Percentiles rank a stretch among this genome's conserved stretches.
phyloP scores from a whole-genome alignment of 2,113 vertebrate species.

The Lichenostomus cassidix region DNA sequence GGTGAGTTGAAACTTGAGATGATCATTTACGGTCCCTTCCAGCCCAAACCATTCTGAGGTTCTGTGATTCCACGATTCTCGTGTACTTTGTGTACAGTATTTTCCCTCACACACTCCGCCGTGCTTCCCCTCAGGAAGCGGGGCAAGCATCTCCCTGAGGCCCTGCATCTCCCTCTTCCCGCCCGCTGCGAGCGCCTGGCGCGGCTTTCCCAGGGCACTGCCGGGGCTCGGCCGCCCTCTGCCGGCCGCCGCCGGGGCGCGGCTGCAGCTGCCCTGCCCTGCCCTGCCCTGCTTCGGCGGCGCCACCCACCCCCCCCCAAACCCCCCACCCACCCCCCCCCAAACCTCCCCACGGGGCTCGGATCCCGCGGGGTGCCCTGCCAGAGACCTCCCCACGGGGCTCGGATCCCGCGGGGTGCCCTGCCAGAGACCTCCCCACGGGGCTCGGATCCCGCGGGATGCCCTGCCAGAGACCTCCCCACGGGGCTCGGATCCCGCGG shows the following conservation, averaged over 20 bases:
- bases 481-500: too few species aligned
- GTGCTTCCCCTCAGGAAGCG: background rate
- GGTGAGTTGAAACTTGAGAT: too few species aligned
- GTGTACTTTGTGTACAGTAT: too few species aligned
- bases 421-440: background rate
- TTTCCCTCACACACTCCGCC: accelerated
- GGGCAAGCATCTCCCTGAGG: too few species aligned
- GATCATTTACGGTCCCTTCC: background rate
- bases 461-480: accelerated
- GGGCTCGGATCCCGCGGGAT: too few species aligned
- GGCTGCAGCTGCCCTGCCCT: background rate
- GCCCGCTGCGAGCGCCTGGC: background rate
- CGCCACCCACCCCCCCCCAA: too few species aligned
- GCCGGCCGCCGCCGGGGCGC: slow-evolving; percentile 17
- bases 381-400: too few species aligned
- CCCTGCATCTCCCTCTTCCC: too few species aligned
- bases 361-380: too few species aligned
- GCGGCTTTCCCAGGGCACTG: background rate
- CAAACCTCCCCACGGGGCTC: too few species aligned
- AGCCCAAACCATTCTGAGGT: background rate
- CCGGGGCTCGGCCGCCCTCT: slow-evolving; percentile 60
- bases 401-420: accelerated
- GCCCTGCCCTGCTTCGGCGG: background rate
- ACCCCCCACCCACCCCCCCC: too few species aligned
- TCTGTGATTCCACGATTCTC: background rate